phyloP scores from a whole-genome alignment of 2,113 vertebrate genomes.

The Tringa solitaria region DNA sequence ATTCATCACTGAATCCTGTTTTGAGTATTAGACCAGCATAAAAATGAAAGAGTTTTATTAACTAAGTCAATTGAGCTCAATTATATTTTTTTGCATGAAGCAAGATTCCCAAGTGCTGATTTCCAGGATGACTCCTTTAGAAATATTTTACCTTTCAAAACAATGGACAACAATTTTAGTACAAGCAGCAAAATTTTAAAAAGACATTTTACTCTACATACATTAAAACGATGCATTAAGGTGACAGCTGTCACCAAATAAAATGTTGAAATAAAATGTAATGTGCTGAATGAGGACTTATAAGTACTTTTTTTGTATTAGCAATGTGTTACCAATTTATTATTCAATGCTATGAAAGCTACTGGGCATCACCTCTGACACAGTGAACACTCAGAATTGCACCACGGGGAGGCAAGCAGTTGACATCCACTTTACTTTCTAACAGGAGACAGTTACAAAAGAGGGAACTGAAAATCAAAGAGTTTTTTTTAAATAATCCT shows the following conservation, averaged over 20 bases:
- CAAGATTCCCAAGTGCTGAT: neutral
- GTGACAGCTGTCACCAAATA: neutral
- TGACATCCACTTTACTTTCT: neutral
- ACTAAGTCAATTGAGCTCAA: neutral
- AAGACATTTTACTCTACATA: neutral
- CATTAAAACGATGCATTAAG: neutral
- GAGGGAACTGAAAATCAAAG: neutral
- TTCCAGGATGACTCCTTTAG: neutral
- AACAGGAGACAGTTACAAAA: neutral
- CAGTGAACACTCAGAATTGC: neutral
- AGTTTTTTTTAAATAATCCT: neutral
- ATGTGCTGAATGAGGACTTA: neutral
- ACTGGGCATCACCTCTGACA: neutral
- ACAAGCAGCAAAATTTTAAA: neutral
- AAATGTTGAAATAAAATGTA: neutral
- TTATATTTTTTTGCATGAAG: neutral
- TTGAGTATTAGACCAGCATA: neutral
- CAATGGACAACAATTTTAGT: neutral
- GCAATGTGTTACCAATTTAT: neutral
- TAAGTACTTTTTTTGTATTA: neutral
- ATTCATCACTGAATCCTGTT: neutral
- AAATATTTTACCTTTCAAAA: neutral
- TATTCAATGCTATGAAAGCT: neutral
- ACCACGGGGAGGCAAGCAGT: accelerated
- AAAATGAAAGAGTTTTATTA: neutral